Evolutionary conservation across 2,888 invertebrate species (phyloP), one percentile per base, ranked within the genome.

Genomic region (Drosophila formosana): DNA sequence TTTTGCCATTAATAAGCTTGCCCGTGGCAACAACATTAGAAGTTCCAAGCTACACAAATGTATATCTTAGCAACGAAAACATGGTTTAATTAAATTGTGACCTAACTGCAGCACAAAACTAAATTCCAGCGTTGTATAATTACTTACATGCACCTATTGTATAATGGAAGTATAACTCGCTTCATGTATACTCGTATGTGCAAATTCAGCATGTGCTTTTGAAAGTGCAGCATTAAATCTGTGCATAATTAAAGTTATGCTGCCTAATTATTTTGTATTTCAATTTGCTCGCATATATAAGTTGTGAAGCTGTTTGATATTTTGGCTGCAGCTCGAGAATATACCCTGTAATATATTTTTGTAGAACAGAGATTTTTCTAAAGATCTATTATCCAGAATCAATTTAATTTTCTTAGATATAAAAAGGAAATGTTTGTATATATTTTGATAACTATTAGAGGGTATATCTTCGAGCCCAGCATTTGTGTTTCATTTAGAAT

Each of bases 201-300:
- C 23, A 23, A 56, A 32, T 32, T 45, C 32, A 32, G 8, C 26
- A 18, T 52, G 32, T 18, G 26, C 46, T 45, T 78, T 69, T 53
- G 61, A 57, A 47, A 57, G 66, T 50, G 30, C 11, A 34, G 13
- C 45, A 61, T 47, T 41, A 68, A 78, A 80, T 72, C 71, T 73
- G 66, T 73, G 72, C 86, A 85, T 86, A 82, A 78, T 83, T 82
- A 60, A 78, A 82, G 70, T 72, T 65, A 72, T 80, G 72, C 78
- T 68, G 69, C 47, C 45, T 72, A 74, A 85, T 83, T 80, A 80
- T 76, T 72, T 47, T 62, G 66, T 52, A 65, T 73, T 73, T 75
- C 51, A 64, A 74, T 72, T 37, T 37, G 37, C n/a, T n/a, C 11
- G 37, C 37, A 37, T 37, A 37, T n/a, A n/a, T 3, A 37, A 4